These are phyloP conservation scores for Ranitomeya imitator DNA, from an alignment of 2,113 vertebrate genomes.

Conservation along the genomic window DNA sequence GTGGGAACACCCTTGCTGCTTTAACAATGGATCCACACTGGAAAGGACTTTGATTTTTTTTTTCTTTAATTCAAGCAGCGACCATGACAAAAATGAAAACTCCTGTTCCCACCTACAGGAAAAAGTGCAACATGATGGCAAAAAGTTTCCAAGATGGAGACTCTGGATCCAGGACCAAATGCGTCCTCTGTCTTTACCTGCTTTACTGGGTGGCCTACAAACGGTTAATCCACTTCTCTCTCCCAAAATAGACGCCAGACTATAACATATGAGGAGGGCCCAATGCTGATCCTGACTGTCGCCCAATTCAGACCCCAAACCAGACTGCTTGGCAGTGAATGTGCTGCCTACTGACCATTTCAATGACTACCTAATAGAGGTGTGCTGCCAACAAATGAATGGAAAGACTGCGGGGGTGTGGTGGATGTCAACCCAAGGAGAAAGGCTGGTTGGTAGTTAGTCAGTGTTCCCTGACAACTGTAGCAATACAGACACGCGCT, in stretches of 20 bases:
- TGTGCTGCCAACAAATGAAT: neutral
- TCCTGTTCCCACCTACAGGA: neutral
- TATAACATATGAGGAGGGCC: neutral
- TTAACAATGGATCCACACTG: constrained; percentile 36
- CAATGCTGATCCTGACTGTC: neutral
- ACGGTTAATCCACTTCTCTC: neutral
- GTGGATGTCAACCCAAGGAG: neutral
- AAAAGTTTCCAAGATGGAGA: neutral
- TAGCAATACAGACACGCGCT: no score
- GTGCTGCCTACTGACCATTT: neutral
- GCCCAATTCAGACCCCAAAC: neutral
- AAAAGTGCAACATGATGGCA: neutral
- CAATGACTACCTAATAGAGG: neutral
- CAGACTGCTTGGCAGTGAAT: neutral
- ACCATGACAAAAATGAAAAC: neutral
- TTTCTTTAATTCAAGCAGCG: neutral
- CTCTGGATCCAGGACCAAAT: neutral
- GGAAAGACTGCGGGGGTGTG: neutral
- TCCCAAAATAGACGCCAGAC: neutral
- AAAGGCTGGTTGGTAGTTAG: neutral
- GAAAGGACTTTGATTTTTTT: neutral
- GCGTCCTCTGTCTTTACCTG: neutral
- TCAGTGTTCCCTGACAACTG: no score
- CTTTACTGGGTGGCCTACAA: neutral
- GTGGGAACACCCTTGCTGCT: constrained; percentile 1